A percentile compares a stretch with the other conserved stretches of the same genome.
Conservation (phyloP, 2,888 invertebrate species). For the Leistus spinibarbis region DNA sequence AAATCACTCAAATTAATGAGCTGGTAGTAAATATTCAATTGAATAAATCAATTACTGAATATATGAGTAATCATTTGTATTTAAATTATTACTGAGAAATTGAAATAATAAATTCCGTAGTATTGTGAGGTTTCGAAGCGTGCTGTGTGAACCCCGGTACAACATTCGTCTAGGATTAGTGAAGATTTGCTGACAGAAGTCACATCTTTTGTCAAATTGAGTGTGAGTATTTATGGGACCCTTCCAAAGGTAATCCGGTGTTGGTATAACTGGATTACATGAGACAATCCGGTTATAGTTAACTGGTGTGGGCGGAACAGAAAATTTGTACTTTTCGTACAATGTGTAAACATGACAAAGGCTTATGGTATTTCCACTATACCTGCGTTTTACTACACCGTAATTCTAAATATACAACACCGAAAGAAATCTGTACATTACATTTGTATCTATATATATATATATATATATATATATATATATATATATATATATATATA, state of each 20-base stretch:
- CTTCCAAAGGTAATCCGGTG: slow-evolving; percentile 23
- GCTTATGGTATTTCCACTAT: neutral
- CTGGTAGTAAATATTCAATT: neutral
- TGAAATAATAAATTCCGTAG: neutral
- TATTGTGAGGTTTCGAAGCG: neutral
- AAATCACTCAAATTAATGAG: no score
- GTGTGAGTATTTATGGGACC: slow-evolving; percentile 34
- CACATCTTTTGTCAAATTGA: slow-evolving; percentile 34
- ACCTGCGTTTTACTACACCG: neutral
- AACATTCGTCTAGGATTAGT: slow-evolving; percentile 36
- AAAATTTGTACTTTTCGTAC: neutral
- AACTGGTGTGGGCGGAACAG: neutral
- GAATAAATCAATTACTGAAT: neutral
- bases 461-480: no score
- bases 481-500: no score
- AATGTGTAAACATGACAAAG: neutral
- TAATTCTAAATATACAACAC: neutral
- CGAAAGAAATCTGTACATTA: no score
- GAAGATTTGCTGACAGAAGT: slow-evolving; percentile 34
- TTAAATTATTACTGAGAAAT: neutral
- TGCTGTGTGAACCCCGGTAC: neutral
- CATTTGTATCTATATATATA: no score
- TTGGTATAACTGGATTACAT: slow-evolving; percentile 30
- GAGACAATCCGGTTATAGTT: slow-evolving; percentile 2
- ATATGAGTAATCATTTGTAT: neutral